Evolutionary conservation across 2,113 vertebrate genomes (phyloP).

Genomic region (Elachura formosa): DNA sequence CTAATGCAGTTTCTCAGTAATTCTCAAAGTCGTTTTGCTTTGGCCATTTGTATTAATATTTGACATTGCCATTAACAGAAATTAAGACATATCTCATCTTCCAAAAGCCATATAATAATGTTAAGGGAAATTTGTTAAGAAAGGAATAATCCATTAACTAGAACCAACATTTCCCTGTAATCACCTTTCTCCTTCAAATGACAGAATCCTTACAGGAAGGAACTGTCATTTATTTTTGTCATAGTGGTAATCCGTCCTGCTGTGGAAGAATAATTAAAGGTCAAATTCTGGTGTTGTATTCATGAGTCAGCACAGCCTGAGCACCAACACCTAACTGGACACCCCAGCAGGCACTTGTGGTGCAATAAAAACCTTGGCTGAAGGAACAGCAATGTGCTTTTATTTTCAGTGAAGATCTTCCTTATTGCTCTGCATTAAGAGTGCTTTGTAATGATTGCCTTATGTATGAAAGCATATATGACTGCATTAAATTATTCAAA

Average conservation of each 20-base stretch:
- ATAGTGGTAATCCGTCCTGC: not conserved
- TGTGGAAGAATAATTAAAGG: constrained; percentile 31
- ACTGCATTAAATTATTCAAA: not conserved
- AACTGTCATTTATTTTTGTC: not conserved
- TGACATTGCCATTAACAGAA: not conserved
- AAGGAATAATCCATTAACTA: not conserved
- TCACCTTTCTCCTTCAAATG: not conserved
- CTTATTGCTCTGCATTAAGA: not conserved
- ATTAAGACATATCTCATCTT: not conserved
- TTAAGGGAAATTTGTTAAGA: not conserved
- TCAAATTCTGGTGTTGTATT: not conserved
- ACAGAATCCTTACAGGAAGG: not conserved
- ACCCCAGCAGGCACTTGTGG: not conserved
- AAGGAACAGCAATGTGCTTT: not conserved
- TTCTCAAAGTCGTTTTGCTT: not conserved
- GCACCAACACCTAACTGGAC: not conserved
- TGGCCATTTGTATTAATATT: not conserved
- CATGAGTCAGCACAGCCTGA: not conserved
- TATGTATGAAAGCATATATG: not conserved
- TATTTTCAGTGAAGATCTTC: not conserved
- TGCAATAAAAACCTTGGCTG: not conserved
- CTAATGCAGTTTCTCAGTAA: not conserved
- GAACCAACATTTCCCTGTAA: not conserved
- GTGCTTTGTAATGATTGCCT: not conserved
- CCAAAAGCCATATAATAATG: not conserved